Evolutionary conservation across 2,888 invertebrate species (phyloP), one percentile per base, ranked within the genome.

Genomic region (Ormia ochracea): DNA sequence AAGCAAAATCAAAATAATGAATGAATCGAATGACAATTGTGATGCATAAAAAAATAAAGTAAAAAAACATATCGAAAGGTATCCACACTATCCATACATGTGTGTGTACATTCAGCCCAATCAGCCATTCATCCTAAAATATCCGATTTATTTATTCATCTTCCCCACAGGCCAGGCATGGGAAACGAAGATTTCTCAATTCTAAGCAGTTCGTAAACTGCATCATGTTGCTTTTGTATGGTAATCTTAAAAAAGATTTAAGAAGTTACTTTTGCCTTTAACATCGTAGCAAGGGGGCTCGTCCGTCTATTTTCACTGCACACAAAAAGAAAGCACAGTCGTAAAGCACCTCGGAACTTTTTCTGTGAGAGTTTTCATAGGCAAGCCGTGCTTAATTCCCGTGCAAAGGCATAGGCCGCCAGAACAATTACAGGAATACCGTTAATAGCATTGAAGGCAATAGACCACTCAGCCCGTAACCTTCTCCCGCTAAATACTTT

Each of bases 1-100:
- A 41, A 56, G 48, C 65, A 50, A 73, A 78, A 54, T 48, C 58
- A 36, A 59, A 61, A 63, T 75, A 81, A 81, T 81, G 78, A 82
- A 82, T 82, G 82, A 81, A 81, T 82, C 78, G 68, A 82, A 81
- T 81, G 81, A 81, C 81, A 81, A 66, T 77, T 65, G 33, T 38
- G 70, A 78, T 76, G 68, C 63, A 50, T 31, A 65, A 10, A 26
- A 19, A 33, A 63, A 50, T 6, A 65, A 9, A 81, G 28, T 19
- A 65, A 59, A 31, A 54, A 73, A 56, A 54, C 23, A 19, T 23
- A 45, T 45, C 41, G 50, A 76, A 76, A 76, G 80, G 80, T 80
- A 78, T 56, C 54, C 56, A 78, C 50, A 38, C 59, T 38, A 9
- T 17, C 58, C 1, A 66, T 17, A 74, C 19, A 50, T 36, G 52